These are phyloP conservation scores for Morpho achilles DNA, from an alignment of 2,888 invertebrate species.

Conservation along the genomic window DNA sequence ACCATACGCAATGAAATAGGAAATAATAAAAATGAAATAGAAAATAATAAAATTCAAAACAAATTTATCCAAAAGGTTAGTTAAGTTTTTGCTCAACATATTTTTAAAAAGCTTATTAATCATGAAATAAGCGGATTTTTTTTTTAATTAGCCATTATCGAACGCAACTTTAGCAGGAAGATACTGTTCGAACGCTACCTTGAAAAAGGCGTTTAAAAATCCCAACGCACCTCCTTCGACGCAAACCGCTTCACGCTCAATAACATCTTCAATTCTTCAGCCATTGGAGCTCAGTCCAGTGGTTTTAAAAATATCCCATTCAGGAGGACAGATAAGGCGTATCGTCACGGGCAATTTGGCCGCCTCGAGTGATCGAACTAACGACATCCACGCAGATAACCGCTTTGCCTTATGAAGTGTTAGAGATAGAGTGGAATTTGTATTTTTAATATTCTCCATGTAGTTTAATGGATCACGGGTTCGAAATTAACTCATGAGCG, in stretches of 20 bases:
- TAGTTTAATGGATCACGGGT: not conserved
- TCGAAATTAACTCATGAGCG: not conserved
- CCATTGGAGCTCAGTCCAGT: conserved; percentile 35
- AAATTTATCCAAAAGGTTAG: no score
- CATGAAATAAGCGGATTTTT: no score
- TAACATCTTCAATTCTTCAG: conserved; percentile 9
- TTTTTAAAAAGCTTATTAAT: no score
- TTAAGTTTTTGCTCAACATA: no score
- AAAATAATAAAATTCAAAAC: no score
- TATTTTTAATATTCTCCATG: not conserved
- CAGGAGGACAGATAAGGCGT: conserved; percentile 35
- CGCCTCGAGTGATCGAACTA: conserved; percentile 25
- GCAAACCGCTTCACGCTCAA: not conserved
- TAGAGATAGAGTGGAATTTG: conserved; percentile 28
- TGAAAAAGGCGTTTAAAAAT: not conserved
- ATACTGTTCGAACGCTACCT: not conserved
- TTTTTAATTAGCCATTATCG: no score
- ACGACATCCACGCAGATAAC: conserved; percentile 20
- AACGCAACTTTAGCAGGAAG: no score
- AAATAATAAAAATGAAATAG: no score
- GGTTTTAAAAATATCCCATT: conserved; percentile 47
- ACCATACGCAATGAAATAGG: no score
- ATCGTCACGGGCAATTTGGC: conserved; percentile 56
- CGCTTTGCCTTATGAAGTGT: conserved; percentile 19
- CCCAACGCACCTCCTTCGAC: not conserved